Conservation (phyloP, 1,140 invertebrate genomes). For the Euwallacea similis region DNA sequence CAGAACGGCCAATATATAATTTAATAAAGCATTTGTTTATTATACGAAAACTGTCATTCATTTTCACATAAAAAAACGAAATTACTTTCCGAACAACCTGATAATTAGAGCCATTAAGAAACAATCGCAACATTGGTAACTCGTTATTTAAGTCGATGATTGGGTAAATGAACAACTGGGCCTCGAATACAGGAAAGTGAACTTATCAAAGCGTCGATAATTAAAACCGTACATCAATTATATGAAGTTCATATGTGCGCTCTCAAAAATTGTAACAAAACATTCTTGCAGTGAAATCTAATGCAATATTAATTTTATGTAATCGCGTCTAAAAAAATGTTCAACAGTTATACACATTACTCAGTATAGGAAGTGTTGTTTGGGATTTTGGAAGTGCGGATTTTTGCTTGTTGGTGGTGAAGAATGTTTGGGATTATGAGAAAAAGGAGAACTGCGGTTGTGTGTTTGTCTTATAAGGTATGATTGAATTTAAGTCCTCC, state of each 20-base stretch:
- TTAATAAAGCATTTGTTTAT: too few species aligned
- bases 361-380: constrained; percentile 11
- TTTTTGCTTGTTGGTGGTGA: too few species aligned
- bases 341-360: neutral
- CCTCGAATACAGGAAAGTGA: constrained; percentile 42
- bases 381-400: neutral
- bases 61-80: too few species aligned
- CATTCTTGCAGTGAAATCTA: constrained; percentile 45
- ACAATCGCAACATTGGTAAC: too few species aligned
- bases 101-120: too few species aligned
- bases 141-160: too few species aligned
- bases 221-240: constrained; percentile 18
- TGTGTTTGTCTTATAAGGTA: constrained; percentile 51
- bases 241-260: neutral
- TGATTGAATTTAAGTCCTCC: too few species aligned
- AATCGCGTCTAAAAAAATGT: constrained; percentile 6
- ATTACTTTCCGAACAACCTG: too few species aligned
- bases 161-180: constrained; percentile 41
- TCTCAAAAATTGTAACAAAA: constrained; percentile 35
- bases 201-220: constrained; percentile 24
- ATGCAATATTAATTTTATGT: constrained; percentile 30
- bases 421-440: constrained; percentile 32
- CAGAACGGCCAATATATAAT: too few species aligned
- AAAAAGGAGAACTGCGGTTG: constrained; percentile 42
- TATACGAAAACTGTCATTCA: too few species aligned